Evolutionary conservation across 2,888 invertebrate genomes (phyloP).

Genomic region (Odontocerum albicorne): DNA sequence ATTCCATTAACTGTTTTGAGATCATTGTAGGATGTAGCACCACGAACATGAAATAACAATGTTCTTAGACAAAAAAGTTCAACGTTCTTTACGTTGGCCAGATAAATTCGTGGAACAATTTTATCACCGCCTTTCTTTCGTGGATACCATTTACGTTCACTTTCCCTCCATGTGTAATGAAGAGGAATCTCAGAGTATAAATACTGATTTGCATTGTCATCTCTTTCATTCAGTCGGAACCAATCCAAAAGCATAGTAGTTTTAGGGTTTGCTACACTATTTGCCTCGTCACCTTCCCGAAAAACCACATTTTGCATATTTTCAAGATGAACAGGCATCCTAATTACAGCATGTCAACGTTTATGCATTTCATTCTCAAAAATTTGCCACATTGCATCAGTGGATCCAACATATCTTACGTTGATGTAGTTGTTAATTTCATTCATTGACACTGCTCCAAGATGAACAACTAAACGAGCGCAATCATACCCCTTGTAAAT

Average conservation of each 20-base stretch:
- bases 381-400: conserved; percentile 4
- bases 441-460: background rate
- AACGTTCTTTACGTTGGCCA: too few relatives aligned
- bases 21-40: background rate
- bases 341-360: background rate
- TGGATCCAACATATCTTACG: background rate
- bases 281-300: background rate
- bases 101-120: background rate
- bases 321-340: background rate
- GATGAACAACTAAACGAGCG: background rate
- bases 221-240: background rate
- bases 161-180: background rate
- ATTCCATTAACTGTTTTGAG: background rate
- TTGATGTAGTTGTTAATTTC: background rate
- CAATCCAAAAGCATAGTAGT: background rate
- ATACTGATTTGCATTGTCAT: background rate
- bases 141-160: background rate
- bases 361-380: background rate
- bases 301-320: background rate
- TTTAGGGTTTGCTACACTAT: background rate
- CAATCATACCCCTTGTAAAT: background rate
- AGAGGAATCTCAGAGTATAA: background rate
- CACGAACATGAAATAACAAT: too few relatives aligned
- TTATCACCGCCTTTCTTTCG: background rate
- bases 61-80: too few relatives aligned